A percentile compares a stretch with the other conserved stretches of the same genome.
Conservation (phyloP, 2,888 invertebrate species). For the Kuschelorhynchus macadamiae region DNA sequence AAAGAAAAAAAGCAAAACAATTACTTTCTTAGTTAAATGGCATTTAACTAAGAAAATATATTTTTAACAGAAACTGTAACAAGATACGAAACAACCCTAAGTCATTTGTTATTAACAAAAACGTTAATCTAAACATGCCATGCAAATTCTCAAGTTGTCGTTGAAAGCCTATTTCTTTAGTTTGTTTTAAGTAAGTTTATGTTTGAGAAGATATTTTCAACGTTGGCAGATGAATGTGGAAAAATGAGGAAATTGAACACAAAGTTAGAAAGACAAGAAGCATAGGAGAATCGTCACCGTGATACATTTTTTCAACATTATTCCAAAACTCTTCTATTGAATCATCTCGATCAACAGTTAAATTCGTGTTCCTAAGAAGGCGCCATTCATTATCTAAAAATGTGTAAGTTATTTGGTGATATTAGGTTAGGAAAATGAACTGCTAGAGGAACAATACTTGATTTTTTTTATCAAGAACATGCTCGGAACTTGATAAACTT, state of each 20-base stretch:
- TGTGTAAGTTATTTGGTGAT: conserved; percentile 1
- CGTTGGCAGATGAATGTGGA: conserved; percentile 13
- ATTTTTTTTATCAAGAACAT: conserved; percentile 10
- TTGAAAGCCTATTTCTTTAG: conserved; percentile 7
- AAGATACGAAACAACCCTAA: background rate
- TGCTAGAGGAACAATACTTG: conserved; percentile 11
- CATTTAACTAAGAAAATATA: no score
- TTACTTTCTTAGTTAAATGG: no score
- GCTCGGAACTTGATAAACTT: conserved; percentile 11
- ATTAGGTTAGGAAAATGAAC: conserved; percentile 10
- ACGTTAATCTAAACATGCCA: background rate
- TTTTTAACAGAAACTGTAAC: no score
- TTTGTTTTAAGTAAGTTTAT: conserved; percentile 4
- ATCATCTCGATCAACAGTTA: background rate
- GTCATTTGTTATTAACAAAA: conserved; percentile 3
- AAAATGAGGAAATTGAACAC: conserved; percentile 6
- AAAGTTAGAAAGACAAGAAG: conserved; percentile 6
- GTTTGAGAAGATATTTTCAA: conserved; percentile 2
- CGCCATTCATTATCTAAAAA: conserved; percentile 9
- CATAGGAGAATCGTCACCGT: conserved; percentile 16
- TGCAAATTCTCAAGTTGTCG: conserved; percentile 5
- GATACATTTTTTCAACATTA: background rate
- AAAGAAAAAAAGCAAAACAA: background rate
- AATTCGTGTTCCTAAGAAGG: conserved; percentile 6
- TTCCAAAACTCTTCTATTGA: conserved; percentile 14